Percentiles rank a stretch among this genome's conserved stretches.
Conservation (phyloP, 2,888 invertebrate genomes). For the Drosophila acutilabella region DNA sequence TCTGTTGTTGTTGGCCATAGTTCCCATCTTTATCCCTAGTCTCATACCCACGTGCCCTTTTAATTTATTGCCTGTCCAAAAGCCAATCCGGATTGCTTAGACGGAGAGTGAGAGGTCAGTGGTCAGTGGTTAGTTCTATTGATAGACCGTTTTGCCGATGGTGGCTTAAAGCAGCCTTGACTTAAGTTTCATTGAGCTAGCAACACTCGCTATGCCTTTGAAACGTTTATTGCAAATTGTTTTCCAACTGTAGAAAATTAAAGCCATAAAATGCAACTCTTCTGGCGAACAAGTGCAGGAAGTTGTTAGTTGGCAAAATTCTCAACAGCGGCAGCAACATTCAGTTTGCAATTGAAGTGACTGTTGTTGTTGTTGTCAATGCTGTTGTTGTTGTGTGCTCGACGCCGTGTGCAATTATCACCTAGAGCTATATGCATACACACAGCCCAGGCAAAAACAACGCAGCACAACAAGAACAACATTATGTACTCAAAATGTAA, state of each 20-base stretch:
- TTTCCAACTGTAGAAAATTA: conserved; percentile 41
- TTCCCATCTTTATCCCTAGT: not conserved
- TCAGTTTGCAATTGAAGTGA: conserved; percentile 51
- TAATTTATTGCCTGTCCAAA: conserved; percentile 56
- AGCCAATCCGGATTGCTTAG: conserved; percentile 30
- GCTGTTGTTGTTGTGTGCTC: conserved; percentile 41
- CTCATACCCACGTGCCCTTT: conserved; percentile 14
- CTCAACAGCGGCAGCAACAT: conserved; percentile 51
- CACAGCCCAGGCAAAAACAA: conserved; percentile 36
- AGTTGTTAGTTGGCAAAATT: conserved; percentile 70
- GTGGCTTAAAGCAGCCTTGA: conserved; percentile 16
- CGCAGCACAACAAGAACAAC: conserved; percentile 37
- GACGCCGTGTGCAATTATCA: conserved; percentile 72
- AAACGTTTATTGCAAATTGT: conserved; percentile 37
- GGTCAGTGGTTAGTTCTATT: conserved; percentile 39
- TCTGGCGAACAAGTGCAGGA: conserved; percentile 51
- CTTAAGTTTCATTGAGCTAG: conserved; percentile 31
- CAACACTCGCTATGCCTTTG: conserved; percentile 12
- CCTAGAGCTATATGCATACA: conserved; percentile 46
- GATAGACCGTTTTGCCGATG: conserved; percentile 48
- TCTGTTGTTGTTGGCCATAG: conserved; percentile 12
- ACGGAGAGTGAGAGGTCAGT: not conserved
- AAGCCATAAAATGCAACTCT: conserved; percentile 59
- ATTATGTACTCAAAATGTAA: conserved; percentile 76
- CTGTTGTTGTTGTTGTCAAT: conserved; percentile 35